Percentiles rank a stretch among this genome's conserved stretches.
phyloP scores from a whole-genome alignment of 2,113 vertebrate species.

The Platysteira castanea region DNA sequence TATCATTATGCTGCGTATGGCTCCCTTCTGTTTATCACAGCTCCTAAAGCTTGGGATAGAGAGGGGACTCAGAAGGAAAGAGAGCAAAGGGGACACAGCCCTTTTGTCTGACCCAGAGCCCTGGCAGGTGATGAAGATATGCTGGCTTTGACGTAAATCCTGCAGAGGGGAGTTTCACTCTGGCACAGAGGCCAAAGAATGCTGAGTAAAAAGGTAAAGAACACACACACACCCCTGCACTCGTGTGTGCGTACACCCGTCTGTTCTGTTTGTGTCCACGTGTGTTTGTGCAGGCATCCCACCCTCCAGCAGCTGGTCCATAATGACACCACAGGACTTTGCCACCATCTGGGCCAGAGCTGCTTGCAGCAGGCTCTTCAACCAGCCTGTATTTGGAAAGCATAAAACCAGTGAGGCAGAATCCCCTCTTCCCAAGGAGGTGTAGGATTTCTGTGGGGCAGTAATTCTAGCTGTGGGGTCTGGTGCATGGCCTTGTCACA shows the following conservation, averaged over 20 bases:
- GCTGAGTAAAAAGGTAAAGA: not conserved
- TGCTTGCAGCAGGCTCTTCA: not conserved
- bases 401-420: not conserved
- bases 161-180: not conserved
- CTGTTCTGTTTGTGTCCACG: not conserved
- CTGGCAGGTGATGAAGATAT: not conserved
- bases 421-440: not conserved
- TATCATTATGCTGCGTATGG: not conserved
- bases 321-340: not conserved
- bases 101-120: not conserved
- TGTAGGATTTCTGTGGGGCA: not conserved
- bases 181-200: rapidly evolving
- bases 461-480: not conserved
- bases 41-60: not conserved
- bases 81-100: not conserved
- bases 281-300: not conserved
- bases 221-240: too few species aligned
- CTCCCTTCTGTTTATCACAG: not conserved
- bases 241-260: rapidly evolving
- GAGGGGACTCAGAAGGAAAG: not conserved
- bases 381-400: not conserved
- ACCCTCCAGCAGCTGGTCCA: not conserved
- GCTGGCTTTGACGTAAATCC: not conserved
- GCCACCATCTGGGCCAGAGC: not conserved
- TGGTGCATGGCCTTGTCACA: not conserved